Percentiles rank a stretch among this genome's conserved stretches.
phyloP scores from a whole-genome alignment of 2,797 vertebrate genomes.

The Gouania willdenowi region DNA sequence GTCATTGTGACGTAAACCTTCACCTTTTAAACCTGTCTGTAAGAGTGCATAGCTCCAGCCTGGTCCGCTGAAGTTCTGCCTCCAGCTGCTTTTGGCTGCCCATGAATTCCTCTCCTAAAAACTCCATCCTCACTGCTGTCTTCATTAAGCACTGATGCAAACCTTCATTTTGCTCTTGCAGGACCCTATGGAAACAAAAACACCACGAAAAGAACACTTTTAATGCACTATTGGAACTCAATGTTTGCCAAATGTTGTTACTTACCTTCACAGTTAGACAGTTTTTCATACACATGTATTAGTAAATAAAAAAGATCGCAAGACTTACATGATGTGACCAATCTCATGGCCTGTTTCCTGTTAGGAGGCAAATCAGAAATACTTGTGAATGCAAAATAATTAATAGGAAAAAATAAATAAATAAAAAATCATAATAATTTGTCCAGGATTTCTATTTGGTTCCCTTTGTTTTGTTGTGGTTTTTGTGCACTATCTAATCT shows the following conservation, averaged over 20 bases:
- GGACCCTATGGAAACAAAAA: constrained; percentile 47
- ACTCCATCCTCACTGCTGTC: constrained; percentile 71
- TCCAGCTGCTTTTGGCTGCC: constrained; percentile 71
- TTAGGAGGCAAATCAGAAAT: constrained; percentile 20
- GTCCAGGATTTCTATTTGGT: constrained; percentile 15
- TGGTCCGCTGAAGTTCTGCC: constrained; percentile 71
- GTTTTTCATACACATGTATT: neutral
- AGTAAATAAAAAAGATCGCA: neutral
- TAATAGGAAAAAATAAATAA: neutral
- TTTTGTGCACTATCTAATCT: constrained; percentile 22
- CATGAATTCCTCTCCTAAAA: constrained; percentile 74
- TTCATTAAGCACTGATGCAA: constrained; percentile 68
- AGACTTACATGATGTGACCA: constrained; percentile 69
- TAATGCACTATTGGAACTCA: too few species aligned
- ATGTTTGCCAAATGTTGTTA: neutral
- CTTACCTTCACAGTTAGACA: too few species aligned
- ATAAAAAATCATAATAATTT: neutral
- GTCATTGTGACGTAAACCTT: neutral
- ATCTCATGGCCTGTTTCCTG: constrained; percentile 62
- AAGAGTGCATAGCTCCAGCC: constrained; percentile 64
- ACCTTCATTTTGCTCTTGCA: constrained; percentile 70
- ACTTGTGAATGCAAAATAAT: neutral
- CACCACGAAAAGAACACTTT: too few species aligned
- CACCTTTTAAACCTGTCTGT: constrained; percentile 73
- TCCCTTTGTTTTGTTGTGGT: constrained; percentile 8